phyloP scores from a whole-genome alignment of 2,888 invertebrate genomes.

The Muscina levida region DNA sequence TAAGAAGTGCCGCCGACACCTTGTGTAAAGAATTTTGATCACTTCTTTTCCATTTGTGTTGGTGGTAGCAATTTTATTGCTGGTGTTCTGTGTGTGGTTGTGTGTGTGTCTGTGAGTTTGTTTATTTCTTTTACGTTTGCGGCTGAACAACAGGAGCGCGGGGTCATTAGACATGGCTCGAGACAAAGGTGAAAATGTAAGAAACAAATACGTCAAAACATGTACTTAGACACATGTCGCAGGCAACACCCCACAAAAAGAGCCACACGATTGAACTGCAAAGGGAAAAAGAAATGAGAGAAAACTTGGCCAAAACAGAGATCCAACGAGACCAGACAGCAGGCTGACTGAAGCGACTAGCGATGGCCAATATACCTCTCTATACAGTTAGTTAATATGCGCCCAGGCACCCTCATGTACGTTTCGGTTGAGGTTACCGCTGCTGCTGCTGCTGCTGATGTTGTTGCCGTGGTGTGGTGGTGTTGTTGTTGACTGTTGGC shows the following conservation, averaged over 20 bases:
- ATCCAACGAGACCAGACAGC: conserved; percentile 30
- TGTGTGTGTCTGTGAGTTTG: background rate
- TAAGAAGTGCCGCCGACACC: conserved; percentile 59
- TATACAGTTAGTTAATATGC: conserved; percentile 61
- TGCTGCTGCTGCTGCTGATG: conserved; percentile 12
- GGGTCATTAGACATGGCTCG: conserved; percentile 51
- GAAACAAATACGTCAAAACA: conserved; percentile 64
- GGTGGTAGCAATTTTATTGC: background rate
- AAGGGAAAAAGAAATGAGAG: conserved; percentile 20
- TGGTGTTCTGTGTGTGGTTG: background rate
- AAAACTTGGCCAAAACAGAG: conserved; percentile 49
- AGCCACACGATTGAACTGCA: background rate
- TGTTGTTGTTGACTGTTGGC: conserved; percentile 50
- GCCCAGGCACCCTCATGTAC: conserved; percentile 60
- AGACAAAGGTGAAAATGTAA: conserved; percentile 61
- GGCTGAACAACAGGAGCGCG: conserved; percentile 53
- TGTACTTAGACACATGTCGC: conserved; percentile 65
- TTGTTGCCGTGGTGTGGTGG: conserved; percentile 20
- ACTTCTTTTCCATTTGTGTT: conserved; percentile 6
- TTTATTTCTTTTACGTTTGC: conserved; percentile 1
- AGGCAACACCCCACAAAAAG: conserved; percentile 62
- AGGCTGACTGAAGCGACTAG: conserved; percentile 1
- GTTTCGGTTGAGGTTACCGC: conserved; percentile 1
- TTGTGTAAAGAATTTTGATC: conserved; percentile 55
- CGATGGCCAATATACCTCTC: conserved; percentile 19